Evolutionary conservation across 2,888 invertebrate species (phyloP).

Genomic region (Ferdinandea cuprea): DNA sequence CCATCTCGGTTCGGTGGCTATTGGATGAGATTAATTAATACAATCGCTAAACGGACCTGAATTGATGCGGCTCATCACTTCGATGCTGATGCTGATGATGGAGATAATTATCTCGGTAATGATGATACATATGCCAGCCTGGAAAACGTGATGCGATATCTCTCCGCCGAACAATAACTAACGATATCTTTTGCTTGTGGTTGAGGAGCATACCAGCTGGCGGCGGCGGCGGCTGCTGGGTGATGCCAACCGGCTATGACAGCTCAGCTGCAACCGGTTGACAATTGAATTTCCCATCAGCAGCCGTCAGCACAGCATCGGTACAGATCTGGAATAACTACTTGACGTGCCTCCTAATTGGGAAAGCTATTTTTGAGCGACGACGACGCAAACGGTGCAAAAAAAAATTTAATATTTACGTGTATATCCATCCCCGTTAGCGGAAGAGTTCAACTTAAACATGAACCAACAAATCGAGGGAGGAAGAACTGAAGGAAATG

Average conservation of each 20-base stretch:
- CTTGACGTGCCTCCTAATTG: conserved; percentile 62
- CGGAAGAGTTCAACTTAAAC: conserved; percentile 26
- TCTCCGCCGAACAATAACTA: conserved; percentile 1
- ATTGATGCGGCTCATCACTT: conserved; percentile 69
- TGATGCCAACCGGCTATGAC: conserved; percentile 27
- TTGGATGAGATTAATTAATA: conserved; percentile 70
- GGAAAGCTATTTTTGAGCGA: conserved; percentile 41
- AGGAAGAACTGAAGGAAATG: not conserved
- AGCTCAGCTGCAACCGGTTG: conserved; percentile 59
- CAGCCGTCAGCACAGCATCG: conserved; percentile 19
- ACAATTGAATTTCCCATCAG: conserved; percentile 56
- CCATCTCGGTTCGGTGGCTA: conserved; percentile 48
- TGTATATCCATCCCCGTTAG: conserved; percentile 28
- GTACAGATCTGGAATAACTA: conserved; percentile 25
- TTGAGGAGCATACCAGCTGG: conserved; percentile 49
- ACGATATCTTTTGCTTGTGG: conserved; percentile 58
- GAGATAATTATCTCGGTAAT: conserved; percentile 53
- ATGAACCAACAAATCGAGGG: not conserved
- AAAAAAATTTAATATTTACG: conserved; percentile 43
- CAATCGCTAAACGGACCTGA: conserved; percentile 67
- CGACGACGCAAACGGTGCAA: not conserved
- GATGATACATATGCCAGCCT: conserved; percentile 28
- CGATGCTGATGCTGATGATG: conserved; percentile 39
- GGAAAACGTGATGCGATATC: conserved; percentile 12
- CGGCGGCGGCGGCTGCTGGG: too few species aligned